Evolutionary conservation across 2,888 invertebrate genomes (phyloP).

Genomic region (Ochlodes sylvanus): DNA sequence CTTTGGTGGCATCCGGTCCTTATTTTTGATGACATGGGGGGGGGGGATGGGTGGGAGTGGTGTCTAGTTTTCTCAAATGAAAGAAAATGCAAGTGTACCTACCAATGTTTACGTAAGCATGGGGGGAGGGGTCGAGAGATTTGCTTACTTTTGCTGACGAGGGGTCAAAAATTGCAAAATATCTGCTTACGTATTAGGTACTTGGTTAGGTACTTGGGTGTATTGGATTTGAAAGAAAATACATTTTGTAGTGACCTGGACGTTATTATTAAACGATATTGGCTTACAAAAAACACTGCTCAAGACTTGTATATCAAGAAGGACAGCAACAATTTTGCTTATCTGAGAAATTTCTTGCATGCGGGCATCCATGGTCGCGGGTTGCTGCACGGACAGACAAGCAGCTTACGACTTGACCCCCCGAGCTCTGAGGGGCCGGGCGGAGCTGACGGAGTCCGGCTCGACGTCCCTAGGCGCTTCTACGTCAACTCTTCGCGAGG

Average conservation of each 20-base stretch:
- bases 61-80: too few relatives aligned
- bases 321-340: slow-evolving; percentile 36
- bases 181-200: too few relatives aligned
- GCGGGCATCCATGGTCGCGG: slow-evolving; percentile 25
- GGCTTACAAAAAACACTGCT: slow-evolving; percentile 47
- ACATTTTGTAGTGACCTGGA: slow-evolving; percentile 48
- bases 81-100: too few relatives aligned
- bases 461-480: slow-evolving; percentile 37
- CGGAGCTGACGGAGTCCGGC: slow-evolving; percentile 33
- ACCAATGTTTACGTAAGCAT: too few relatives aligned
- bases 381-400: background rate
- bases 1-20: too few relatives aligned
- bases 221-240: too few relatives aligned
- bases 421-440: slow-evolving; percentile 30
- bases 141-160: too few relatives aligned
- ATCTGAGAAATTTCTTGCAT: slow-evolving; percentile 12
- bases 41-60: too few relatives aligned
- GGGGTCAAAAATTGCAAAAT: too few relatives aligned
- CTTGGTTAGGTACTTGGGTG: too few relatives aligned
- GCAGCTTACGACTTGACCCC: slow-evolving; percentile 15
- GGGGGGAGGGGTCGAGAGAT: too few relatives aligned
- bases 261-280: slow-evolving; percentile 52
- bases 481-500: slow-evolving; percentile 22
- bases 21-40: too few relatives aligned
- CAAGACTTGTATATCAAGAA: slow-evolving; percentile 37